These are phyloP conservation scores for Gandaritis pyraliata DNA, from an alignment of 2,888 invertebrate genomes.

Conservation along the genomic window DNA sequence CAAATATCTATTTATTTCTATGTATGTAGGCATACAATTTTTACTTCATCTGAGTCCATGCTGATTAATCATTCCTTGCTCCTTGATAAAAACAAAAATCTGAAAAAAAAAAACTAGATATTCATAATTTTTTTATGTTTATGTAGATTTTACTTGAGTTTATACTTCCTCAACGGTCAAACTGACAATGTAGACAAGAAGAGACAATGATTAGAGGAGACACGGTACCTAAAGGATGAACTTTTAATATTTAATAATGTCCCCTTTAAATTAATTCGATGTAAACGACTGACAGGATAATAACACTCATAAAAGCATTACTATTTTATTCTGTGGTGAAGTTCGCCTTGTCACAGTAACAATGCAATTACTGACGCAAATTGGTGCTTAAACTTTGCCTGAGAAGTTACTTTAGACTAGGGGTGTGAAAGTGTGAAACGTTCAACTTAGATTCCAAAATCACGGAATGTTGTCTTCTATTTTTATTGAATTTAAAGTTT, in stretches of 20 bases:
- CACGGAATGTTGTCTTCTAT: background rate
- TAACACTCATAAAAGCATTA: constrained; percentile 40
- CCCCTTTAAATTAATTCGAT: constrained; percentile 16
- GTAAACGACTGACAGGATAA: constrained; percentile 39
- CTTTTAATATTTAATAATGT: too few relatives aligned
- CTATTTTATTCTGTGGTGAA: constrained; percentile 29
- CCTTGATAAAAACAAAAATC: background rate
- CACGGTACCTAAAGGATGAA: too few relatives aligned
- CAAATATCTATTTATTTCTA: too few relatives aligned
- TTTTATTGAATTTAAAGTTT: too few relatives aligned
- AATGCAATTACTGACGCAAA: constrained; percentile 46
- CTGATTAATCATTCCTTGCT: background rate
- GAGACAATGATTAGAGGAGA: too few relatives aligned
- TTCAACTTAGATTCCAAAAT: constrained; percentile 7
- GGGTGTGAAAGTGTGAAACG: constrained; percentile 23
- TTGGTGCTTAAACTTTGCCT: constrained; percentile 44
- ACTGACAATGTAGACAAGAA: too few relatives aligned
- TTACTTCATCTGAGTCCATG: too few relatives aligned
- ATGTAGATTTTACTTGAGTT: too few relatives aligned
- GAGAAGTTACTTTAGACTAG: constrained; percentile 31
- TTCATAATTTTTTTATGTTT: too few relatives aligned
- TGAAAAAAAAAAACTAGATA: background rate
- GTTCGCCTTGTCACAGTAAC: constrained; percentile 50
- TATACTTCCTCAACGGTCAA: too few relatives aligned
- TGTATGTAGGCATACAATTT: too few relatives aligned